phyloP scores from a whole-genome alignment of 1,140 invertebrate genomes.

The Drosophila jambulina region DNA sequence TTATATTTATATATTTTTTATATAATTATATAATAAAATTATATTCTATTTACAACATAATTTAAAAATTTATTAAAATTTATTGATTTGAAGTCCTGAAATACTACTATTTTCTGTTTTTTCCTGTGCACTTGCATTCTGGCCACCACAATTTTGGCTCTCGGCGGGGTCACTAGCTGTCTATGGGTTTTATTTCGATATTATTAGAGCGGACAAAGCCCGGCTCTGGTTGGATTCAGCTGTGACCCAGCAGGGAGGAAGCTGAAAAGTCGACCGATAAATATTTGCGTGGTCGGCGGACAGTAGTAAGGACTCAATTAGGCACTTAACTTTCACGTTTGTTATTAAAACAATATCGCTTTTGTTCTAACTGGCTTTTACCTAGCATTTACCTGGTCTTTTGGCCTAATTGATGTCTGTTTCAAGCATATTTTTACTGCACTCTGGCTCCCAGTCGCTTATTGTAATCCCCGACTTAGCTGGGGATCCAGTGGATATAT shows the following conservation, averaged over 20 bases:
- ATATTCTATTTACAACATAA: no score
- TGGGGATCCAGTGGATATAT: slow-evolving; percentile 42
- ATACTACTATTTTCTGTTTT: background rate
- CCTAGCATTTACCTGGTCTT: background rate
- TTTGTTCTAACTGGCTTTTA: background rate
- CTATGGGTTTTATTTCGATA: slow-evolving; percentile 34
- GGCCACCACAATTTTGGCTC: background rate
- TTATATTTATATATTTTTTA: no score
- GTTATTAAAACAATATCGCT: slow-evolving; percentile 2
- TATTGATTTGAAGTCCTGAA: background rate
- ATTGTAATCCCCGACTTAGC: slow-evolving; percentile 30
- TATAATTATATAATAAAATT: no score
- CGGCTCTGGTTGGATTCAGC: slow-evolving; percentile 23
- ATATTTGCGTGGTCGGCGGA: slow-evolving; percentile 1
- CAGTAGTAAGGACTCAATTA: background rate
- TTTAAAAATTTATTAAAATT: no score
- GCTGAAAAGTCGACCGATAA: slow-evolving; percentile 23
- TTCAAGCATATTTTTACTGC: background rate
- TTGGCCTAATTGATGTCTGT: background rate
- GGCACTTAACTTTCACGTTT: background rate
- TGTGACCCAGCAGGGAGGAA: slow-evolving; percentile 26
- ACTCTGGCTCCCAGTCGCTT: slow-evolving; percentile 7
- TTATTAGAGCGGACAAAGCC: slow-evolving; percentile 36
- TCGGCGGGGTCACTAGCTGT: slow-evolving; percentile 18
- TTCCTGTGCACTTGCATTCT: slow-evolving; percentile 1